These are phyloP conservation scores for Labrus mixtus DNA, from an alignment of 2,113 vertebrate species.

Conservation along the genomic window DNA sequence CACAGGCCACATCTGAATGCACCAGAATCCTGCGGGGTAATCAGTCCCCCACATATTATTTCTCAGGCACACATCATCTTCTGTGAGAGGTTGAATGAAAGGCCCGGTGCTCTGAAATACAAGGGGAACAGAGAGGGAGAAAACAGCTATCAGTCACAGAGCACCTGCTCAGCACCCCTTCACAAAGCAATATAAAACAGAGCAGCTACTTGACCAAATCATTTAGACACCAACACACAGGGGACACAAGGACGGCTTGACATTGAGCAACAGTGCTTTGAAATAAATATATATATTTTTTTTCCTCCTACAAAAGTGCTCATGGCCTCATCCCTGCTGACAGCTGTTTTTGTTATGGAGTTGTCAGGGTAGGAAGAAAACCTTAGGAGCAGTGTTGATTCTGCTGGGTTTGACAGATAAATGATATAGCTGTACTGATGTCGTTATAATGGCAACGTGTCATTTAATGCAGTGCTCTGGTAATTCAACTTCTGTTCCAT, in stretches of 20 bases:
- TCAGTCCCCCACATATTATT: conserved; percentile 26
- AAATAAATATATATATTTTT: neutral
- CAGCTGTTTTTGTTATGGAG: conserved; percentile 57
- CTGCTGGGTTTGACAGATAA: conserved; percentile 58
- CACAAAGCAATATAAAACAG: conserved; percentile 52
- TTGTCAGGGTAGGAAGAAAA: conserved; percentile 42
- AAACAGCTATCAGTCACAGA: conserved; percentile 59
- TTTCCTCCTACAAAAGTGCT: neutral
- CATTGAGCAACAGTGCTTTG: conserved; percentile 38
- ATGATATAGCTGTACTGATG: conserved; percentile 53
- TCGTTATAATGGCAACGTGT: conserved; percentile 50
- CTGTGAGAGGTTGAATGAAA: conserved; percentile 19
- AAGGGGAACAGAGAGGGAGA: conserved; percentile 17
- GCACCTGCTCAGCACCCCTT: conserved; percentile 47
- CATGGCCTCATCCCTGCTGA: conserved; percentile 34
- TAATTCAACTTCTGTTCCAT: conserved; percentile 48
- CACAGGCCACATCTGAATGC: conserved; percentile 39
- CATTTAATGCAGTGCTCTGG: conserved; percentile 45
- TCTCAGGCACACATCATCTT: conserved; percentile 2
- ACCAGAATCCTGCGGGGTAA: conserved; percentile 41
- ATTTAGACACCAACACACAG: conserved; percentile 43
- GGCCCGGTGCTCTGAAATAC: conserved; percentile 29
- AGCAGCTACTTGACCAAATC: conserved; percentile 64
- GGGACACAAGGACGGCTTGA: conserved; percentile 49
- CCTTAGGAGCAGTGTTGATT: conserved; percentile 20